Conservation (phyloP, 2,113 vertebrate species). For the Urocynchramus pylzowi region DNA sequence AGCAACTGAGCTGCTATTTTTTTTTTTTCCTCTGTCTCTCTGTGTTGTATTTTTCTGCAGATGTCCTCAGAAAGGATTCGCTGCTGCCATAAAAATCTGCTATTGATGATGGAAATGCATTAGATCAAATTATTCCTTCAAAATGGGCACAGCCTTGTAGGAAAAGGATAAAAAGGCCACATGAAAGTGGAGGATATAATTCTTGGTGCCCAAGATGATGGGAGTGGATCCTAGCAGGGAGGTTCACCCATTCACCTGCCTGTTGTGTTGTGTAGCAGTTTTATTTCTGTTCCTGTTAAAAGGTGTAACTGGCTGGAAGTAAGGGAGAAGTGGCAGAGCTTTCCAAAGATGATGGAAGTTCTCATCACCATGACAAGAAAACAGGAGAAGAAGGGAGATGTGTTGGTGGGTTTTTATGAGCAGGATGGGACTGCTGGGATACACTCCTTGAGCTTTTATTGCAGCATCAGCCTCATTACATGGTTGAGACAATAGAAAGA, state of each 20-base stretch:
- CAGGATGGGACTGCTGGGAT: too few species aligned
- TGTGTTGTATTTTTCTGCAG: neutral
- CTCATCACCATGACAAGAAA: neutral
- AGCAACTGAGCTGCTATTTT: neutral
- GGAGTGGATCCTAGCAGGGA: neutral
- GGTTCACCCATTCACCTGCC: neutral
- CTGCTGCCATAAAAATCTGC: neutral
- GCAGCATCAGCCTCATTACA: too few species aligned
- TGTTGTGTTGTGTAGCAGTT: neutral
- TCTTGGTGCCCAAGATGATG: neutral
- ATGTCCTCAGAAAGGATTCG: neutral
- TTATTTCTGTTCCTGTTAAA: neutral
- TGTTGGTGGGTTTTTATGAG: too few species aligned
- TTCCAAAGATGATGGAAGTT: neutral
- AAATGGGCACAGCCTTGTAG: neutral
- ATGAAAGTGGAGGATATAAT: neutral
- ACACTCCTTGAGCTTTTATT: too few species aligned
- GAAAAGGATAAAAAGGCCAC: neutral
- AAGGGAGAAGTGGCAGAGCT: neutral
- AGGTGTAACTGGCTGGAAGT: neutral
- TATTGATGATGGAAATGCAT: neutral
- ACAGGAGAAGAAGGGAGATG: neutral
- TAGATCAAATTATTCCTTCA: neutral
- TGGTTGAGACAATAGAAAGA: too few species aligned
- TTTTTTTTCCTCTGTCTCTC: neutral